A percentile compares a stretch with the other conserved stretches of the same genome.
Evolutionary conservation across 2,113 vertebrate species (phyloP).

Genomic region (Aegotheles bennettii): DNA sequence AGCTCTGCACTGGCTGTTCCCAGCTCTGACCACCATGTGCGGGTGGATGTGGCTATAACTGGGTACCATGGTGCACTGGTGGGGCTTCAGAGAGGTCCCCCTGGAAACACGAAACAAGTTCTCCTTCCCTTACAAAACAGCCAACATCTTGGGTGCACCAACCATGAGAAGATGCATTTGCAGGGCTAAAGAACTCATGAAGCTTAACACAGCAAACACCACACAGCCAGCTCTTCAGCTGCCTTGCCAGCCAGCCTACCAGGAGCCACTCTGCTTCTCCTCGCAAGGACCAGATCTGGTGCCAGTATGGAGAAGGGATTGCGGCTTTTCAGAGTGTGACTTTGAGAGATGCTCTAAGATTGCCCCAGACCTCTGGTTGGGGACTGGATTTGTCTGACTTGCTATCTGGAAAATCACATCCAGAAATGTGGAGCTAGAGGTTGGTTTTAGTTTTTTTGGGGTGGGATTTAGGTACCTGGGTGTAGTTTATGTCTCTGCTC

Average conservation of each 20-base stretch:
- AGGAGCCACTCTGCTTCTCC: neutral
- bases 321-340: neutral
- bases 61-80: neutral
- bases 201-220: neutral
- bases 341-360: neutral
- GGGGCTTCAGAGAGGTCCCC: neutral
- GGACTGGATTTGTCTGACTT: neutral
- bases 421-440: neutral
- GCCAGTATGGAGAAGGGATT: neutral
- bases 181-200: neutral
- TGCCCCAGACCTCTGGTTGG: neutral
- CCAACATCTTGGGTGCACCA: fast-evolving
- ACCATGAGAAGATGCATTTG: neutral
- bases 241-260: neutral
- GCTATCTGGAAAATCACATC: neutral
- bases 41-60: neutral
- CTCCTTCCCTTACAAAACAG: neutral
- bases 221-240: neutral
- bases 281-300: neutral
- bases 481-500: neutral
- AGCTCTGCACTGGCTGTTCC: neutral
- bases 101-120: neutral
- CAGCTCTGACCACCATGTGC: fast-evolving
- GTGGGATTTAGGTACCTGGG: neutral
- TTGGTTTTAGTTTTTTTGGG: fast-evolving